Base-by-base conservation (phyloP, 2,113 vertebrate species). In the Tonatia bakeri region DNA sequence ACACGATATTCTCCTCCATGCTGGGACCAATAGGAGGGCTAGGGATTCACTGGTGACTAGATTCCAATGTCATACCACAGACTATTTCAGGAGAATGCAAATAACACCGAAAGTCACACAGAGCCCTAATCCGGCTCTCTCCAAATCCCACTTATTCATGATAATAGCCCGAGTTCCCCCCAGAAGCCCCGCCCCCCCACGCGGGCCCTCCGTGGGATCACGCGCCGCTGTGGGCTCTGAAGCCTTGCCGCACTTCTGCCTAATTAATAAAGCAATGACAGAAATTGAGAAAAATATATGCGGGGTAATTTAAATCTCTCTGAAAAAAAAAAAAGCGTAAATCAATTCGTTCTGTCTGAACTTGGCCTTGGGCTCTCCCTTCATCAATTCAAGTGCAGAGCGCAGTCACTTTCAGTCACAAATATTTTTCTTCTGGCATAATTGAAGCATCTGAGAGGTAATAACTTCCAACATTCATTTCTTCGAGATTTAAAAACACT, bases 251-350 rank as follows among this genome's bases (percentile, higher is more conserved):
- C 82, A 93, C 97, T 96, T 98, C 94, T 94, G 89, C 43, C 95
- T 96, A 97, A 97, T 98, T 98, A 98, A 98, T 98, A 98, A 98
- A 97, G 96, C 94, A 97, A 97, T 93, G 64, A 67, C 81, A 67
- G 72, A 83, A 92, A 80, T 91, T 43, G 88, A 79, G 87, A 97
- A 98, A 96, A 98, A 97, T 92, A 96, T 96, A 96, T 79, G 75
- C 81, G 54, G 20, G 70, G 81, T 95, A 91, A 98, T 95, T 97
- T 97, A 98, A 97, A 97, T 97, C 94, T 94, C 92, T 88, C 96
- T 96, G 95, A 82, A 97, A 98, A 94, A 90, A 96, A 93, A 89
- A 97, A 98, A 94, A 87, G 95, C 90, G 97, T 61, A 61, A 61
- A 61, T 96, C 82, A 95, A 97, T 98, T 98, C 80, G 54, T 97